These are phyloP conservation scores for Bathynomus jamesi DNA, from an alignment of 1,140 invertebrate species.

Conservation along the genomic window DNA sequence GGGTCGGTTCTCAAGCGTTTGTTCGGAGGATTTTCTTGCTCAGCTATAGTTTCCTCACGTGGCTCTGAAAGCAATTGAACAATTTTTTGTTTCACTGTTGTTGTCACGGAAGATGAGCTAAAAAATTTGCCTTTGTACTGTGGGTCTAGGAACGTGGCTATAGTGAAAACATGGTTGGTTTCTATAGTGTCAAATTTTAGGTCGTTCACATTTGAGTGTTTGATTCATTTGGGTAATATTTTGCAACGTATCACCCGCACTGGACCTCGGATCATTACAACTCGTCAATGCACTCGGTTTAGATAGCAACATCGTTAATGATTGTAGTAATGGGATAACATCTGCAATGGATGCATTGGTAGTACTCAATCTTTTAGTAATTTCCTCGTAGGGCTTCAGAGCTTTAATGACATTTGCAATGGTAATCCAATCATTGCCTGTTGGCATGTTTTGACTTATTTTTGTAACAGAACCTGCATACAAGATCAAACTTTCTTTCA, in stretches of 20 bases:
- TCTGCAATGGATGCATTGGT: not conserved
- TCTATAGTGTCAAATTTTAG: not conserved
- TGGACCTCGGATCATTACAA: not conserved
- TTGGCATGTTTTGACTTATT: not conserved
- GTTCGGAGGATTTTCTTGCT: not conserved
- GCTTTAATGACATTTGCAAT: not conserved
- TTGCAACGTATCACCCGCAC: not conserved
- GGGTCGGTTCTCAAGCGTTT: not conserved
- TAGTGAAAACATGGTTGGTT: not conserved
- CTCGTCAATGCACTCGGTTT: not conserved
- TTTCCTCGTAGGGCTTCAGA: not conserved
- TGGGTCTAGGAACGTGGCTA: not conserved
- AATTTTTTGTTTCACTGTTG: not conserved
- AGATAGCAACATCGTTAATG: not conserved
- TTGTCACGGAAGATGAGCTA: not conserved
- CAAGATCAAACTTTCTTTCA: conserved; percentile 4
- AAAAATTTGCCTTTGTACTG: not conserved
- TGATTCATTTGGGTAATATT: not conserved
- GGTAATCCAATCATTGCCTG: not conserved
- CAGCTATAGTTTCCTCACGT: not conserved
- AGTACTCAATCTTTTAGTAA: not conserved
- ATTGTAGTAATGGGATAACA: not conserved
- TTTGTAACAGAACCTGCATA: conserved; percentile 8
- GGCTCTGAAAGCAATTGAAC: not conserved
- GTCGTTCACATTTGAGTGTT: not conserved